Base-by-base conservation (phyloP, 2,113 vertebrate genomes). In the Pseudopipra pipra region DNA sequence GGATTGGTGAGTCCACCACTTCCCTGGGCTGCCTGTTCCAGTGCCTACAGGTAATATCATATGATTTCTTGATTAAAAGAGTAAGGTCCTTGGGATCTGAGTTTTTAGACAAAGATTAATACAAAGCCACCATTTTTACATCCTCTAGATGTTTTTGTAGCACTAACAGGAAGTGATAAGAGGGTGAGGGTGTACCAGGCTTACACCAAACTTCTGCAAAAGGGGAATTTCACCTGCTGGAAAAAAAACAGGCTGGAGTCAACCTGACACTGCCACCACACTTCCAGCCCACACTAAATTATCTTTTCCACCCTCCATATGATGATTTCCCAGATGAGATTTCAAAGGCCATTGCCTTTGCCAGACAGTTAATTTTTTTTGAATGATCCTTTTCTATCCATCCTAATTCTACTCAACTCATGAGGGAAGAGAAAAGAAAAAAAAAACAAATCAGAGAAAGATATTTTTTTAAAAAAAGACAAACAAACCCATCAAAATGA, bases 401-500 rank as follows among this genome's bases (percentile, higher is more conserved):
- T 89, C 68, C 95, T 82, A 89, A 78, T 80, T 90, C 43, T 61
- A 55, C 58, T 68, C n/a, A 74, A 47, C 22, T 77, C 78, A 58
- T 12, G 9, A 12, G 43, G 30, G 70, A 84, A 73, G 9, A 25
- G 27, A 74, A 70, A 63, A 73, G 4, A 7, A 30, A n/a, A 15
- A 62, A 66, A 63, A 15, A 62, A 79, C 1, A 1, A 89, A 28
- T 80, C 15, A 49, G 84, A 84, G 47, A 82, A 94, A 71, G 31
- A 95, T 58, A 12, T 54, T 35, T 21, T 4, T n/a, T 21, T 3
- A 24, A n/a, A n/a, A 47, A 51, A 87, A 80, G 14, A 85, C 85
- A 94, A 94, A 95, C 89, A 95, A 95, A 68, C 85, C 89, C 94
- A 97, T 97, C 93, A 97, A 97, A 96, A 96, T 91, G 93, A 95